Evolutionary conservation across 2,888 invertebrate genomes (phyloP), one percentile per base, ranked within the genome.

Genomic region (Eupithecia centaureata): DNA sequence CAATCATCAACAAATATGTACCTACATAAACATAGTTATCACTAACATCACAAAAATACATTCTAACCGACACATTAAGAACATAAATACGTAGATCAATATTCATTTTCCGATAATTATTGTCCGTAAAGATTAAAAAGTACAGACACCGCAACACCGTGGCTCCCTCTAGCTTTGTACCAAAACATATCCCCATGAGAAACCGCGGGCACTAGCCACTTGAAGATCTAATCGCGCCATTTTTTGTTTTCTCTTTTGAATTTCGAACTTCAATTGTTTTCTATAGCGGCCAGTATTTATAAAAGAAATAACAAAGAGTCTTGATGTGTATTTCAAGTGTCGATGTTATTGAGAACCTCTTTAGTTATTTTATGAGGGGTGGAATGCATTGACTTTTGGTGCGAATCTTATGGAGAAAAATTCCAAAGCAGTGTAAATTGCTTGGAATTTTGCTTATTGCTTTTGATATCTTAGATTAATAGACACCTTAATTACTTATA

Each of bases 131-230:
- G n/a, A n/a, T 12, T 25, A 12, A 18, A 28, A 15, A 27, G 35
- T 4, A 56, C 30, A 52, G 58, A 52, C 82, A 86, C 87, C 81
- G 79, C 78, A 83, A 42, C n/a, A 13, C 57, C 35, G 61, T 61
- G 77, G 86, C 88, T 91, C 92, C 92, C 92, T 90, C 90, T 84
- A 87, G 92, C 86, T 87, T 80, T 77, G 86, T 90, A 90, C 90
- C 91, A 89, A 86, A 92, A 92, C 92, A 93, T 82, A 86, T 81
- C 92, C 90, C 92, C 92, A 92, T 93, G 92, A 92, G 92, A 92
- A 93, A 90, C 86, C 83, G 81, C 85, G 86, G 81, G 82, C 84
- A 84, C 84, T 80, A 79, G 76, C 84, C 88, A 88, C 90, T 89
- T 82, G 78, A 88, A 91, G 91, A 92, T 92, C 84, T 88, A 91